These are phyloP conservation scores for Holcopasites calliopsidis DNA, from an alignment of 1,140 invertebrate genomes.

Conservation along the genomic window DNA sequence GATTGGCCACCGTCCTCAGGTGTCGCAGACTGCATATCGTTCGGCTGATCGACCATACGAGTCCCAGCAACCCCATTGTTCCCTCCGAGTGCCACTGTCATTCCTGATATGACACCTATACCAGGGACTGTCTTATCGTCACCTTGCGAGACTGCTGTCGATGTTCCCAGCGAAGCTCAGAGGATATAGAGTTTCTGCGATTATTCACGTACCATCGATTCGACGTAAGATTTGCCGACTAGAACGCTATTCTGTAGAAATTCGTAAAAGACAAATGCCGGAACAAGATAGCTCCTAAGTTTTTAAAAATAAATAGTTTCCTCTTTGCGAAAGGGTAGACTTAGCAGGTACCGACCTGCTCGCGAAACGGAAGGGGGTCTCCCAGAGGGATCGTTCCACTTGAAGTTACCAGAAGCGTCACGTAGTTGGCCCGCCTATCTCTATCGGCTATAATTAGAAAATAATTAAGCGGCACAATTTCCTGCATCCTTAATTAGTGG, in stretches of 20 bases:
- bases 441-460: conserved; percentile 56
- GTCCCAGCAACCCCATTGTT: conserved; percentile 15
- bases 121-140: conserved; percentile 12
- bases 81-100: background rate
- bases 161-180: conserved; percentile 16
- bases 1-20: conserved; percentile 39
- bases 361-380: background rate
- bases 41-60: conserved; percentile 39
- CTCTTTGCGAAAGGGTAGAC: too few species aligned
- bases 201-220: conserved; percentile 7
- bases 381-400: background rate
- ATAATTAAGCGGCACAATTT: conserved; percentile 60
- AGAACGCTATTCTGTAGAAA: background rate
- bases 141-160: background rate
- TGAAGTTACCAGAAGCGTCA: conserved; percentile 17
- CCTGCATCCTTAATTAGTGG: conserved; percentile 58
- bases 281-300: background rate
- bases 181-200: background rate
- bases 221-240: background rate
- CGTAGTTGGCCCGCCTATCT: conserved; percentile 20
- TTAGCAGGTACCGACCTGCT: too few species aligned
- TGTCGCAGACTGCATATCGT: conserved; percentile 38
- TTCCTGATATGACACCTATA: background rate
- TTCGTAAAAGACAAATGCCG: background rate
- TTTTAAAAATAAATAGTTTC: background rate